phyloP scores from a whole-genome alignment of 2,113 vertebrate genomes.

The Trichechus manatus region DNA sequence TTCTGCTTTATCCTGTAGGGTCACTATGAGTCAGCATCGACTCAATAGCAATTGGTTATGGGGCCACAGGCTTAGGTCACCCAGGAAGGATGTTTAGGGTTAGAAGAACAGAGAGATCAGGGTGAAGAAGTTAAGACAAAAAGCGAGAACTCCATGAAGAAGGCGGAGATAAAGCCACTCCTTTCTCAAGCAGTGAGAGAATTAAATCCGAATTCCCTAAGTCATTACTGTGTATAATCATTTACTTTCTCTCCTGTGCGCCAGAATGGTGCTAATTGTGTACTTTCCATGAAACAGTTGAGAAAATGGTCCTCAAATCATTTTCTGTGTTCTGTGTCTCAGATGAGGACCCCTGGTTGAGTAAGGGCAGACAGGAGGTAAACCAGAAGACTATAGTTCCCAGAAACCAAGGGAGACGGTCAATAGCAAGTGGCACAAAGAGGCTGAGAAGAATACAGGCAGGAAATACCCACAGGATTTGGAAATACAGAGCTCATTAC shows the following conservation, averaged over 20 bases:
- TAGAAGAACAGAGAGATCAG: not conserved
- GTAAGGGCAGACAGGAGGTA: not conserved
- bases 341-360: not conserved
- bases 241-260: not conserved
- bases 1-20: too few relatives aligned
- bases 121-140: not conserved
- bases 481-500: not conserved
- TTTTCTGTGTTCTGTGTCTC: not conserved
- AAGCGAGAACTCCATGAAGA: not conserved
- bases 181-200: not conserved
- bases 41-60: too few relatives aligned
- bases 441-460: not conserved
- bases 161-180: not conserved
- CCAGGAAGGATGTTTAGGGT: not conserved
- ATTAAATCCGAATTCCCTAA: not conserved
- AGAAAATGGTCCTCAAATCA: not conserved
- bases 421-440: not conserved
- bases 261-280: not conserved
- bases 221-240: not conserved
- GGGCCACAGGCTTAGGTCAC: not conserved
- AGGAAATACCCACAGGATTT: not conserved
- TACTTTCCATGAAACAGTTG: not conserved
- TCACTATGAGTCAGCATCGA: too few relatives aligned
- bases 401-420: not conserved
- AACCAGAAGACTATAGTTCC: not conserved